Evolutionary conservation across 2,888 invertebrate genomes (phyloP), one percentile per base, ranked within the genome.

Genomic region (Adelognathus sp.): DNA sequence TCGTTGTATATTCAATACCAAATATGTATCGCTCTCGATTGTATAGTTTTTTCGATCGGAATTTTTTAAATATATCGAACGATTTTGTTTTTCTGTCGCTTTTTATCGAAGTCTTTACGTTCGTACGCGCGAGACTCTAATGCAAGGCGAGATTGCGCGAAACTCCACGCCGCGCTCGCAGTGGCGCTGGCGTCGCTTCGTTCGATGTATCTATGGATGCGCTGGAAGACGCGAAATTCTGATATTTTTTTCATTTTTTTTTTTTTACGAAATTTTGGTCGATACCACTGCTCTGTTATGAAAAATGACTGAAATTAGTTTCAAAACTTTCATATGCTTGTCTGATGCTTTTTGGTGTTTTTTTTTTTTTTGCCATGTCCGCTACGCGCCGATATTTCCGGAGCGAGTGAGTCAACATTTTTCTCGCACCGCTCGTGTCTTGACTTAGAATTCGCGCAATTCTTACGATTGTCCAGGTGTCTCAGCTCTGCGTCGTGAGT

Each of bases 121-220:
- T 33, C 33, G 58, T 60, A 58, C 69, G 56, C 58, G 58, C 69
- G 69, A 33, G 69, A 58, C 56, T 21, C 58, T 58, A 70, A 70
- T 50, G 69, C 69, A 69, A n/a, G n/a, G 44, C 21, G 33, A 33
- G 64, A 70, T 31, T 60, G 31, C 46, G 31, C 44, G 46, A 24
- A 33, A 58, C 46, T 60, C 16, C 58, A n/a, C 33, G 44, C 33
- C 33, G 46, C 33, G 21, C 58, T 24, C 46, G 44, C 58, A 46
- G 69, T 58, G 69, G 69, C 69, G 69, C 69, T 70, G 27, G 69
- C 44, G 69, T 24, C 44, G 58, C 54, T 27, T 21, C 16, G 29
- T 11, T 44, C 16, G 29, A 21, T 27, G 24, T n/a, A n/a, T 67
- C 27, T 41, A 52, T 16, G 9, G 54, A 24, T 27, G 39, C 5